A percentile compares a stretch with the other conserved stretches of the same genome.
These are phyloP conservation scores for Hirudinaria manillensis DNA, from an alignment of 2,888 invertebrate genomes.

Conservation along the genomic window DNA sequence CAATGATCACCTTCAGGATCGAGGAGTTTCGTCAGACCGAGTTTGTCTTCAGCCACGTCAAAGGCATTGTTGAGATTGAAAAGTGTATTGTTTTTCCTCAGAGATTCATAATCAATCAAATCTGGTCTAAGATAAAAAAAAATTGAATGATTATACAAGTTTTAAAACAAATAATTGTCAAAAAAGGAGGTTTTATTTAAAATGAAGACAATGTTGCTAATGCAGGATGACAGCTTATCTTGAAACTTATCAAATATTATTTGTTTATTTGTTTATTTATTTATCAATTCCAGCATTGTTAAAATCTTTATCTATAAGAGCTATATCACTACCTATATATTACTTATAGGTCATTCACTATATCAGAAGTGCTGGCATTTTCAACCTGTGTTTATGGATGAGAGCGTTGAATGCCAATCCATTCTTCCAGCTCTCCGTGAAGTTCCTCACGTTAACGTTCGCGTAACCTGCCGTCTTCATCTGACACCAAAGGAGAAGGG, in stretches of 20 bases:
- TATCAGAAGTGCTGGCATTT: no score
- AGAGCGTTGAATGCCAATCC: constrained; percentile 98
- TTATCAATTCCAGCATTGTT: no score
- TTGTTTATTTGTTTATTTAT: no score
- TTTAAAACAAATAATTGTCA: no score
- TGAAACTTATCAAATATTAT: no score
- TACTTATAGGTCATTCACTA: no score
- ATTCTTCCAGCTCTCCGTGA: constrained; percentile 97
- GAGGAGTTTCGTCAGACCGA: constrained; percentile 87
- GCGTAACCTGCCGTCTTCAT: constrained; percentile 99
- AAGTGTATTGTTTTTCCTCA: constrained; percentile 88
- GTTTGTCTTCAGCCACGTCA: constrained; percentile 92
- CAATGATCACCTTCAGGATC: constrained; percentile 74
- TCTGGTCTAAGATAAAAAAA: constrained; percentile 65
- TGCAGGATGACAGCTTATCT: no score
- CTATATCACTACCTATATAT: no score
- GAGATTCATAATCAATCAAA: constrained; percentile 84
- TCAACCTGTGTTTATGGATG: constrained; percentile 81
- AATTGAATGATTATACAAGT: neutral
- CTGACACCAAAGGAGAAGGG: constrained; percentile 95
- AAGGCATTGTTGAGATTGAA: constrained; percentile 96
- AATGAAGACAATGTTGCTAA: no score
- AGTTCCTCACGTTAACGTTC: constrained; percentile 97
- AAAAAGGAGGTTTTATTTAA: no score
- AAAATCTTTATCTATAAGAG: no score